These are phyloP conservation scores for Orthosia gracilis DNA, from an alignment of 2,888 invertebrate species.

Conservation along the genomic window DNA sequence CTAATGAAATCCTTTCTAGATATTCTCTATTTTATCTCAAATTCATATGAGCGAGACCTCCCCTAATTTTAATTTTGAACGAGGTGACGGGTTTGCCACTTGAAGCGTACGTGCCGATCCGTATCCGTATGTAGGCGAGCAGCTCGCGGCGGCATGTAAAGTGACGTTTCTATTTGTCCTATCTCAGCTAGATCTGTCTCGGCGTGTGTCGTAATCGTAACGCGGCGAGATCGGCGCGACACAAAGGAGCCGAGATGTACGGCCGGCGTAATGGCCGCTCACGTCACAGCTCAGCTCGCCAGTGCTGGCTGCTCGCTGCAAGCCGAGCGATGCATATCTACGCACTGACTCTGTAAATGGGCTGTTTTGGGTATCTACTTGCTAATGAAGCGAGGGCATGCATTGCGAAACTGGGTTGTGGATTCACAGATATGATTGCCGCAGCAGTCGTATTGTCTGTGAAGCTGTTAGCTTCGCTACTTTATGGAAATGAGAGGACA, in stretches of 20 bases:
- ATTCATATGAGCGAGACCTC: slow-evolving; percentile 57
- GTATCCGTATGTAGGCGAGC: slow-evolving; percentile 81
- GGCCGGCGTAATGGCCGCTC: slow-evolving; percentile 86
- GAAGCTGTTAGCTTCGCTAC: slow-evolving; percentile 77
- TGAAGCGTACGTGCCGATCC: slow-evolving; percentile 79
- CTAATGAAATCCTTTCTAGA: slow-evolving; percentile 81
- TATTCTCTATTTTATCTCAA: slow-evolving; percentile 65
- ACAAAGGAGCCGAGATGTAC: slow-evolving; percentile 90
- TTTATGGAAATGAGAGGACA: slow-evolving; percentile 77
- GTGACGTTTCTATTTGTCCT: slow-evolving; percentile 90
- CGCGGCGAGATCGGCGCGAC: slow-evolving; percentile 86
- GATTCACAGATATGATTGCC: slow-evolving; percentile 85
- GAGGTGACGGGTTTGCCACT: slow-evolving; percentile 83
- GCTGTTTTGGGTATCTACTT: slow-evolving; percentile 90
- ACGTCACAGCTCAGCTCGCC: slow-evolving; percentile 83
- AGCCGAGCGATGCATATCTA: slow-evolving; percentile 89
- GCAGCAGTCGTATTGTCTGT: slow-evolving; percentile 82
- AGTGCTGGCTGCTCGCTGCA: slow-evolving; percentile 75
- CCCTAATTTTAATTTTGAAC: slow-evolving; percentile 71
- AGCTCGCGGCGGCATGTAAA: slow-evolving; percentile 85
- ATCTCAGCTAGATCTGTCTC: slow-evolving; percentile 88
- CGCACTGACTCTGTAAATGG: slow-evolving; percentile 88
- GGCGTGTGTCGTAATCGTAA: slow-evolving; percentile 88
- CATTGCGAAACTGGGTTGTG: slow-evolving; percentile 85
- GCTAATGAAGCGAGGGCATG: slow-evolving; percentile 88